Evolutionary conservation across 1,140 invertebrate genomes (phyloP).

Genomic region (Pararge aegeria): DNA sequence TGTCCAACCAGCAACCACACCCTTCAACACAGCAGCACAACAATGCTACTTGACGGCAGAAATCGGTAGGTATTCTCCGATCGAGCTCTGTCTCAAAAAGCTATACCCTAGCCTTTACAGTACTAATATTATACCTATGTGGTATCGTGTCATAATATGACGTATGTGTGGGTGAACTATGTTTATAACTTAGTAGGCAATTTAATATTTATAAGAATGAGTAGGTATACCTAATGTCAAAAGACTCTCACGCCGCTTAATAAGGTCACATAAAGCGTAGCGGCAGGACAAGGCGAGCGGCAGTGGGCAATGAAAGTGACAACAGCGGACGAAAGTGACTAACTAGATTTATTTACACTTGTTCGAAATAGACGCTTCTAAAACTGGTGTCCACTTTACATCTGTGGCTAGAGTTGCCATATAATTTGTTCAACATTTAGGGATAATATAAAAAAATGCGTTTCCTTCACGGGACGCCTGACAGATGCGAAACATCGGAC

Average conservation of each 20-base stretch:
- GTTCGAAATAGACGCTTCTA: slow-evolving; percentile 73
- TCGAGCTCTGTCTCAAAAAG: no score
- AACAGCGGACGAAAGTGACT: slow-evolving; percentile 66
- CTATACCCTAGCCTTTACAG: no score
- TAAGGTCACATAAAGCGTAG: slow-evolving; percentile 31
- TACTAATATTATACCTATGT: no score
- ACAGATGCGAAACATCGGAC: no score
- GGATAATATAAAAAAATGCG: background rate
- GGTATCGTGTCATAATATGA: no score
- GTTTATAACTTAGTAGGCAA: no score
- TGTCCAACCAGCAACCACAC: no score
- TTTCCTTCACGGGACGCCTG: no score
- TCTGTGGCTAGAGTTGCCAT: slow-evolving; percentile 26
- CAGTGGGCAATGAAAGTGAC: slow-evolving; percentile 68
- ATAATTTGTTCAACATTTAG: slow-evolving; percentile 10
- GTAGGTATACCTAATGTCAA: slow-evolving; percentile 11
- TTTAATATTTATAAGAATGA: background rate
- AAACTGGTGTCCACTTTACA: slow-evolving; percentile 72
- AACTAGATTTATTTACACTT: slow-evolving; percentile 75
- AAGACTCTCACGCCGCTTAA: slow-evolving; percentile 21
- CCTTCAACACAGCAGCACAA: no score
- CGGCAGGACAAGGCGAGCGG: slow-evolving; percentile 45
- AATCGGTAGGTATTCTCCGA: no score
- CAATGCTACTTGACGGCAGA: no score
- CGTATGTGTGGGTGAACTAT: no score